Evolutionary conservation across 2,797 vertebrate species (phyloP), one percentile per base, ranked within the genome.

Genomic region (Rhinatrema bivittatum): DNA sequence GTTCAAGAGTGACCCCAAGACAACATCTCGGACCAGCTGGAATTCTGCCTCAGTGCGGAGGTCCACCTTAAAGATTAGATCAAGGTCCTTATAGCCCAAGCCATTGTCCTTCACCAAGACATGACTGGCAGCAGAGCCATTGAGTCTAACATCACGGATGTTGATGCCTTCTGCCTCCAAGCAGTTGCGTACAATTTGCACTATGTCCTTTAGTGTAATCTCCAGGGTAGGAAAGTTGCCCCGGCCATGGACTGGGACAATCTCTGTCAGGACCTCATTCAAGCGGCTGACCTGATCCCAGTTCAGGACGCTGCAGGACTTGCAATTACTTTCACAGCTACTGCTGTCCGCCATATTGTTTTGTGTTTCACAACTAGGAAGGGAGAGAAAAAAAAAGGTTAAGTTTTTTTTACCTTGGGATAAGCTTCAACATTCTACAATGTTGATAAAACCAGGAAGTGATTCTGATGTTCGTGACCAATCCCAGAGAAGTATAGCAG

Each of bases 141-240:
- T 99, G 31, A 99, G 79, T 2, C 95, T 88, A 5, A 94, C 49
- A 2, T 99, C 93, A 1, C 76, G 89, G 15, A 99, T 91, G 4
- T 32, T 32, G 39, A 99, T 90, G 40, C 87, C 90, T 0, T 85
- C 85, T 39, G 80, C 81, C 29, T 86, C 87, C 53, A 99, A 84
- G 20, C 68, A 78, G 29, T 65, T 47, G 25, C 88, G 89, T 20
- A 96, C 94, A 1, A 87, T 89, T 18, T 87, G 87, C 31, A 99
- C 86, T 1, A 99, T 94, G 62, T 97, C 93, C 59, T 88, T 94
- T 53, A 98, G 85, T 1, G 88, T 87, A 36, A 97, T 82, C 78
- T 93, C 86, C 55, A 99, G 48, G 0, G 95, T 99, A 0, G 94
- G 95, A 53, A 98, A 99, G 84, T 97, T 98, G 18, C 95, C 93